Conservation (phyloP, 2,797 vertebrate genomes). For the Anguilla megastoma region DNA sequence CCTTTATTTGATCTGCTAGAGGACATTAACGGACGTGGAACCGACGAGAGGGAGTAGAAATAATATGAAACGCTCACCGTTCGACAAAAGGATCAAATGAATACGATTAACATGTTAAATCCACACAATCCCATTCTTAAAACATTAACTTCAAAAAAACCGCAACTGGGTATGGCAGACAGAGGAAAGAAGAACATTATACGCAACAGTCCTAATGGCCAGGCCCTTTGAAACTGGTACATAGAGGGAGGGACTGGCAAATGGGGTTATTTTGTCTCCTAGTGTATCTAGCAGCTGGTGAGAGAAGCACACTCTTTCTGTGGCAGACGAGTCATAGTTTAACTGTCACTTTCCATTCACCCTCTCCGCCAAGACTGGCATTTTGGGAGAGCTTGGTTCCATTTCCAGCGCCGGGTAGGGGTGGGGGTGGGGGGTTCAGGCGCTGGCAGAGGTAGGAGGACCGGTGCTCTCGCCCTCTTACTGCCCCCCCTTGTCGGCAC, state of each 20-base stretch:
- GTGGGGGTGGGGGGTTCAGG: background rate
- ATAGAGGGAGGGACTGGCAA: constrained; percentile 27
- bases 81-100: background rate
- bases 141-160: constrained; percentile 1
- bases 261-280: constrained; percentile 31
- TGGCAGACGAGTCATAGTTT: constrained; percentile 25
- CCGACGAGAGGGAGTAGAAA: background rate
- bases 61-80: background rate
- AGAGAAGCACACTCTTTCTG: constrained; percentile 10
- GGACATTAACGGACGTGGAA: background rate
- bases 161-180: background rate
- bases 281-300: background rate
- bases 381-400: constrained; percentile 7
- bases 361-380: background rate
- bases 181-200: background rate
- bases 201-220: background rate
- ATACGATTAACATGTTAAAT: background rate
- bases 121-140: background rate
- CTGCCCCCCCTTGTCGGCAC: background rate
- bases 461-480: background rate
- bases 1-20: background rate
- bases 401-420: background rate
- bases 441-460: background rate
- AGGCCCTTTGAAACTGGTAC: constrained; percentile 19
- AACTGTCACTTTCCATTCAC: constrained; percentile 20